Evolutionary conservation across 2,797 vertebrate genomes (phyloP), one percentile per base, ranked within the genome.

Genomic region (Oceanodroma leucorhoa): DNA sequence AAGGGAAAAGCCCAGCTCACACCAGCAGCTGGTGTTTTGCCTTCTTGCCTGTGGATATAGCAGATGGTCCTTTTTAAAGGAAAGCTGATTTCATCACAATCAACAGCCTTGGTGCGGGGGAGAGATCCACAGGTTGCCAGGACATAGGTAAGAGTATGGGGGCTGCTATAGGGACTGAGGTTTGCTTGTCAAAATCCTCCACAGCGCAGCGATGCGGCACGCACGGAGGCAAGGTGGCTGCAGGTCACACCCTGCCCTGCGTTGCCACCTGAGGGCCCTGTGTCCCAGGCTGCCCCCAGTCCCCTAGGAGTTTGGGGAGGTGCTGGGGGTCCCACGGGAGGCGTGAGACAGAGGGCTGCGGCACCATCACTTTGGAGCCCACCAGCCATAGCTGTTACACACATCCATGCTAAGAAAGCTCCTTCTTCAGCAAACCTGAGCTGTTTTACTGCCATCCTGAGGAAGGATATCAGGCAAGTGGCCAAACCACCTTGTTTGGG

Each of bases 241-340:
- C 21, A 26, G 55, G 46, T 70, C 55, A 10, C 15, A 36, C 4
- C 32, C 34, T 22, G 41, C 34, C 34, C 29, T n/a, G 18, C 2
- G 0, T 23, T 50, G 48, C 46, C 38, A 36, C 27, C 16, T 1
- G 1, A 51, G 34, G 5, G 2, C 11, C 40, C 50, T 3, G 0
- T 11, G 45, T 3, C 21, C 23, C 46, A 62, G 21, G 15, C 16
- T 40, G 9, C 27, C 40, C 14, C 9, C 27, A 32, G 36, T 4
- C 20, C 43, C 29, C 10, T 6, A 14, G 32, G 9, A 69, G 36
- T 12, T 17, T 2, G 2, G n/a, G 21, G 21, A 29, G 27, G 18
- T 65, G 38, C 54, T 9, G 20, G 23, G 30, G 20, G 5, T 64
- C 38, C 50, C 36, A 27, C 0, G 0, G 50, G 34, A 77, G 12